These are phyloP conservation scores for Galeopterus variegatus DNA, from an alignment of 2,113 vertebrate species.

Conservation along the genomic window DNA sequence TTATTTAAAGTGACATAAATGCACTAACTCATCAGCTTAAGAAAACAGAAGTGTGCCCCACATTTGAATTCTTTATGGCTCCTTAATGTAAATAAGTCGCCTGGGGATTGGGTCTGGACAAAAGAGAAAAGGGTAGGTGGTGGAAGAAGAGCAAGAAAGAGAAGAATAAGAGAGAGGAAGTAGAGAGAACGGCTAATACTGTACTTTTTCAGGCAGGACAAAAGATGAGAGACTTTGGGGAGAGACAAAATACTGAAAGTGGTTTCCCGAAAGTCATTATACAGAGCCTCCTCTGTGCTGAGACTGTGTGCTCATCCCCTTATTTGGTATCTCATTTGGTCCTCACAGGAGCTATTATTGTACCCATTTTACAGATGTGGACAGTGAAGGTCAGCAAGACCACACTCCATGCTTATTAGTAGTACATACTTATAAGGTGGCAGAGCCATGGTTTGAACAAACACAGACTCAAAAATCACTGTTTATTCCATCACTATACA, in stretches of 20 bases:
- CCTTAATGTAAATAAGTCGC: background rate
- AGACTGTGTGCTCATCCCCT: background rate
- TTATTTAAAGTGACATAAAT: background rate
- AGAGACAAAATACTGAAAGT: background rate
- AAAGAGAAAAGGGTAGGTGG: background rate
- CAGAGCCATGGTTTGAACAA: background rate
- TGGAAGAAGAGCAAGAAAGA: background rate
- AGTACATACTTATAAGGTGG: background rate
- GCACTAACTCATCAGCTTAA: background rate
- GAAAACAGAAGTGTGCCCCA: background rate
- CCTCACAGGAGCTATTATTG: background rate
- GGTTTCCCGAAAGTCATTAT: background rate
- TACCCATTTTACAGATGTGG: background rate
- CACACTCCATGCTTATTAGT: background rate
- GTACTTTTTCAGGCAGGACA: background rate
- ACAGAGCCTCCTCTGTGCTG: background rate
- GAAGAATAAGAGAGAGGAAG: background rate
- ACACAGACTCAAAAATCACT: conserved; percentile 34
- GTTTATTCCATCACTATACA: background rate
- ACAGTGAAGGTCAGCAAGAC: background rate
- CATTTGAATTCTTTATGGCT: background rate
- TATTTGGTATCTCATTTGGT: background rate
- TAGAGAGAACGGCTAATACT: background rate
- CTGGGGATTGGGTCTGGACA: background rate
- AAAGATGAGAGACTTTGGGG: background rate